phyloP scores from a whole-genome alignment of 37 sponge, comb jelly and placozoan species.

The Tethya wilhelma region DNA sequence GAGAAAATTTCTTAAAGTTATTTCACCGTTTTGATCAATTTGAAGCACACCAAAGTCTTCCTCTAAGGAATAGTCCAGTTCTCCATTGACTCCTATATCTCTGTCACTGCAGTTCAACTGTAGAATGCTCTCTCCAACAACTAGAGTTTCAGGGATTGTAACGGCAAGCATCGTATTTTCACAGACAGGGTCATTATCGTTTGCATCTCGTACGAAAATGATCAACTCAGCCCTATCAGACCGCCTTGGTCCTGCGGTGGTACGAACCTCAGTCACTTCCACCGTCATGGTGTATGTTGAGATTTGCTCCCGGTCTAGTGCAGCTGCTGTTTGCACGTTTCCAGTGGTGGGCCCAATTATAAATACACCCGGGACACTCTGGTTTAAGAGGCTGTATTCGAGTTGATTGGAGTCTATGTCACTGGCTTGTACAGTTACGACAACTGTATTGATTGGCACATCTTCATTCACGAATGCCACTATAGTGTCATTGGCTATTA shows the following conservation, averaged over 20 bases:
- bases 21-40: conserved; percentile 17
- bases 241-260: conserved; percentile 4
- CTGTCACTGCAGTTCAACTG: conserved; percentile 57
- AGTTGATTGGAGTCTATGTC: conserved; percentile 14
- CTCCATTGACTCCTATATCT: conserved; percentile 51
- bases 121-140: conserved; percentile 19
- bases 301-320: conserved; percentile 57
- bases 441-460: conserved; percentile 25
- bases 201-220: conserved; percentile 72
- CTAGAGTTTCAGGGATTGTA: background rate
- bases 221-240: conserved; percentile 23
- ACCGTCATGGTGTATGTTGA: conserved; percentile 50
- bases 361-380: conserved; percentile 42
- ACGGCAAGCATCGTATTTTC: background rate
- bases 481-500: conserved; percentile 24
- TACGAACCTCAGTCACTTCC: conserved; percentile 45
- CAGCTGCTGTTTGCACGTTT: conserved; percentile 7
- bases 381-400: conserved; percentile 17
- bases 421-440: conserved; percentile 38
- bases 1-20: conserved; percentile 22
- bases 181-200: conserved; percentile 69
- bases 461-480: conserved; percentile 49
- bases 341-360: conserved; percentile 37
- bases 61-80: conserved; percentile 32
- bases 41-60: conserved; percentile 40